Evolutionary conservation across 2,113 vertebrate species (phyloP).

Genomic region (Psittacara wagleri): DNA sequence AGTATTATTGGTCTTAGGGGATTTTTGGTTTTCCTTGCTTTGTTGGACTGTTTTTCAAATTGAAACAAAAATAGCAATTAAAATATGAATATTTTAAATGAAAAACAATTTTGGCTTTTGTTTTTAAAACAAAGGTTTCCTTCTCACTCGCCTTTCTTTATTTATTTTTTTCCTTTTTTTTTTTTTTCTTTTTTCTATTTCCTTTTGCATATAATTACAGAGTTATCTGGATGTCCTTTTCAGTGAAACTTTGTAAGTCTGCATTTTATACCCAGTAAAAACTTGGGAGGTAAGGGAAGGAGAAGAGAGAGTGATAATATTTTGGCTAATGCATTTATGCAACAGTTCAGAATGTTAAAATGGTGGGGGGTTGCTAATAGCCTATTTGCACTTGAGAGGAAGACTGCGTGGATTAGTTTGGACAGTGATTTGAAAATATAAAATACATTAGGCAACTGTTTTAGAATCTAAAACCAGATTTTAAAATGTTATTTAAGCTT

Average conservation of each 20-base stretch:
- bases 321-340: neutral
- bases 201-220: neutral
- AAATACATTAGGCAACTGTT: neutral
- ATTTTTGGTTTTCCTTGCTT: neutral
- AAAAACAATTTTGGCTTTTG: neutral
- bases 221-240: neutral
- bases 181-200: neutral
- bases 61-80: neutral
- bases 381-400: neutral
- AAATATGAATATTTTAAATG: neutral
- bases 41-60: neutral
- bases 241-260: neutral
- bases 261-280: neutral
- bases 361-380: neutral
- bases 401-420: neutral
- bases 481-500: neutral
- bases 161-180: neutral
- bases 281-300: neutral
- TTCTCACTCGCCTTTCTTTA: fast-evolving
- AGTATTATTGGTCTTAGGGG: neutral
- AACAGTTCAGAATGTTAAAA: neutral
- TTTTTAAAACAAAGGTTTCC: neutral
- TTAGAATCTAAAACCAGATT: neutral
- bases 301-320: neutral
- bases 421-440: neutral